These are phyloP conservation scores for Apaloderma vittatum DNA, from an alignment of 2,113 vertebrate species.

Conservation along the genomic window DNA sequence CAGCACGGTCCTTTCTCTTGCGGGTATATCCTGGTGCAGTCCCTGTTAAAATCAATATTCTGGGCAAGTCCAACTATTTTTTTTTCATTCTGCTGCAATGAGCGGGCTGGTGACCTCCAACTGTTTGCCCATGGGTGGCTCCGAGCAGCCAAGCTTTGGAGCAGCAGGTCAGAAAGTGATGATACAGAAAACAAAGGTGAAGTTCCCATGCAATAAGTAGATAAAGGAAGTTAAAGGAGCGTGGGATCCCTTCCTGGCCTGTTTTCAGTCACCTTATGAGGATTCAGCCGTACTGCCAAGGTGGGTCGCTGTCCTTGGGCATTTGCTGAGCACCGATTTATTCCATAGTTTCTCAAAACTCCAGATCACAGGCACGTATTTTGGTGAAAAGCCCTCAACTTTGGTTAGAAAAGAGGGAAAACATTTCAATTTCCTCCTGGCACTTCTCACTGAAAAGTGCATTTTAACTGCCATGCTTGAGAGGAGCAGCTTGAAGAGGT, in stretches of 20 bases:
- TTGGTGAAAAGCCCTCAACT: not conserved
- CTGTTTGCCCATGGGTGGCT: fast-evolving
- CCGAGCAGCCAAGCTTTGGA: not conserved
- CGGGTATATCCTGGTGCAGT: not conserved
- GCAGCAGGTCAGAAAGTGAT: not conserved
- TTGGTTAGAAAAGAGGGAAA: not conserved
- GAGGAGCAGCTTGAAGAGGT: not conserved
- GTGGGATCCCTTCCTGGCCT: not conserved
- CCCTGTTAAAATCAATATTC: not conserved
- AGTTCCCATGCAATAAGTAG: not conserved
- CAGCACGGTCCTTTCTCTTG: not conserved
- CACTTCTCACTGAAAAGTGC: not conserved
- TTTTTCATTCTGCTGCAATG: not conserved
- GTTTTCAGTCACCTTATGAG: not conserved
- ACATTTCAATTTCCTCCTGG: not conserved
- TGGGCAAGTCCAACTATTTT: fast-evolving
- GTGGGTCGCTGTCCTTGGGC: not conserved
- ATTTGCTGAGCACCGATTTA: not conserved
- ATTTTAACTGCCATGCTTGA: not conserved
- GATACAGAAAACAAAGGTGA: not conserved
- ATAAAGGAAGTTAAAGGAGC: not conserved
- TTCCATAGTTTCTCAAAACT: not conserved
- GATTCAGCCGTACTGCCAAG: not conserved
- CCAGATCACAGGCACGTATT: not conserved
- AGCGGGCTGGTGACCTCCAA: fast-evolving